Conservation (phyloP, 2,888 invertebrate genomes). For the Sympetrum striolatum region DNA sequence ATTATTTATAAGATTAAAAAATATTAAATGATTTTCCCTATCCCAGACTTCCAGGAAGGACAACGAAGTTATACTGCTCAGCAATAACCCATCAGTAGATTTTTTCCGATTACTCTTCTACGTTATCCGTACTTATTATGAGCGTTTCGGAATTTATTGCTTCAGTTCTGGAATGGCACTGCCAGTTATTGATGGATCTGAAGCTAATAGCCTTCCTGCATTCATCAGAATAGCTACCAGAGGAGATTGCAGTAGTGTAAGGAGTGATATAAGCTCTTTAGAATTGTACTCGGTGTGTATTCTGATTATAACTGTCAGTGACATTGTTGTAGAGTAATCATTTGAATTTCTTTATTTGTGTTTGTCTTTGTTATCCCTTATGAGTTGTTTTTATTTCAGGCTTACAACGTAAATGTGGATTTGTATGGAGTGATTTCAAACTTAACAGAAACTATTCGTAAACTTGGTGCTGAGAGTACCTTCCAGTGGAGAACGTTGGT, state of each 20-base stretch:
- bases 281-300: constrained; percentile 58
- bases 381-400: background rate
- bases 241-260: constrained; percentile 56
- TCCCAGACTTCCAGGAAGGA: constrained; percentile 58
- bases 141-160: constrained; percentile 53
- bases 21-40: background rate
- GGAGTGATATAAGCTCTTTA: constrained; percentile 58
- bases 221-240: constrained; percentile 57
- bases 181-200: constrained; percentile 51
- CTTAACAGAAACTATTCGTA: background rate
- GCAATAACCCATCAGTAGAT: constrained; percentile 54
- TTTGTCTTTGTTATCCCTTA: background rate
- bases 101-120: constrained; percentile 55
- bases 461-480: background rate
- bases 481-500: background rate
- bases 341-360: background rate
- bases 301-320: background rate
- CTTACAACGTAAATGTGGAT: constrained; percentile 22
- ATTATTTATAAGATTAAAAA: background rate
- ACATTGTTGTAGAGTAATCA: background rate
- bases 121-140: constrained; percentile 53
- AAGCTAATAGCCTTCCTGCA: constrained; percentile 55
- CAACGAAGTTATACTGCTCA: constrained; percentile 58
- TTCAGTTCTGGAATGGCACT: constrained; percentile 57
- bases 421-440: constrained; percentile 12